These are phyloP conservation scores for Lepidocolaptes lacrymiger DNA, from an alignment of 2,797 vertebrate genomes.

Conservation along the genomic window DNA sequence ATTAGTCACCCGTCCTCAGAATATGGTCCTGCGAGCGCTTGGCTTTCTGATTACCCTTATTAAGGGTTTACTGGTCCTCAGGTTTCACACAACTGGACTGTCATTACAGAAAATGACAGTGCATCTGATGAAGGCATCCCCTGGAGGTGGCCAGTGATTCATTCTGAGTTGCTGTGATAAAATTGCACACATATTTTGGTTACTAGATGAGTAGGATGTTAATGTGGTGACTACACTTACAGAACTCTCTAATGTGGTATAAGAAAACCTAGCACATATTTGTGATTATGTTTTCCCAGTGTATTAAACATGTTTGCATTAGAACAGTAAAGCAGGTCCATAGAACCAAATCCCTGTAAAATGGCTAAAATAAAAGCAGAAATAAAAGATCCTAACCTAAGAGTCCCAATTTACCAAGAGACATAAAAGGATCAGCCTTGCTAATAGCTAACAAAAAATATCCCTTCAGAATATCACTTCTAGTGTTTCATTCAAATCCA, in stretches of 20 bases:
- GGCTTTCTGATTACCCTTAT: not conserved
- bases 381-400: not conserved
- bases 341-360: conserved; percentile 8
- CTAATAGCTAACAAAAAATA: not conserved
- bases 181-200: not conserved
- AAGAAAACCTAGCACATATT: not conserved
- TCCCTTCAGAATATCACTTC: not conserved
- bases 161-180: conserved; percentile 13
- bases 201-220: not conserved
- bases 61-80: conserved; percentile 25
- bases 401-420: not conserved
- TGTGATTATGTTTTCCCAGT: not conserved
- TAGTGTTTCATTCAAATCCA: not conserved
- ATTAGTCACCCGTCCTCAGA: conserved; percentile 52
- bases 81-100: not conserved
- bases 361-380: not conserved
- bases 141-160: not conserved
- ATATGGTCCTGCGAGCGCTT: not conserved
- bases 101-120: conserved; percentile 36
- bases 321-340: not conserved
- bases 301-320: not conserved
- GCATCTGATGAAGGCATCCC: not conserved
- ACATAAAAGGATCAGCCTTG: not conserved
- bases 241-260: not conserved
- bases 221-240: not conserved